phyloP scores from a whole-genome alignment of 2,888 invertebrate species.

The Sepioteuthis lessoniana region DNA sequence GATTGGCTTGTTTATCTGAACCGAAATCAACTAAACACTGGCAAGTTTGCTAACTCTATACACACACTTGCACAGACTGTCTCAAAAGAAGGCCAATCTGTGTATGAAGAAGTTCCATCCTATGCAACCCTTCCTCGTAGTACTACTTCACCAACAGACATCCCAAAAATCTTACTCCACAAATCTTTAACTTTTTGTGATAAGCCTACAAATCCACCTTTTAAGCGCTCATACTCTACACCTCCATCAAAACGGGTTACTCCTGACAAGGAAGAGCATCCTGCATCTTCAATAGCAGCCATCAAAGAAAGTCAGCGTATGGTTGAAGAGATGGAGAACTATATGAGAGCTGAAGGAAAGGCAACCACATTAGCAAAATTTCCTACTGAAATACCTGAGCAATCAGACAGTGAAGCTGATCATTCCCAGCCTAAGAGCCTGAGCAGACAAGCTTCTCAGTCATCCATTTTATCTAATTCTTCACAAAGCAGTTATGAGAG shows the following conservation, averaged over 20 bases:
- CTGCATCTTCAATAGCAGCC: conserved; percentile 55
- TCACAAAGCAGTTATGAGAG: conserved; percentile 47
- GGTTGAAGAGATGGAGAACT: conserved; percentile 70
- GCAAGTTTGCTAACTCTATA: not conserved
- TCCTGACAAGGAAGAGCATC: conserved; percentile 51
- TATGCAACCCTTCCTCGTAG: conserved; percentile 52
- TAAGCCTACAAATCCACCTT: conserved; percentile 41
- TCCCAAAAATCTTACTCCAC: conserved; percentile 46
- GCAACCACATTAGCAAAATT: conserved; percentile 58
- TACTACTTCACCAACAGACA: conserved; percentile 47
- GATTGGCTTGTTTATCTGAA: conserved; percentile 69
- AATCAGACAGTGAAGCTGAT: not conserved
- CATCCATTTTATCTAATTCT: conserved; percentile 42
- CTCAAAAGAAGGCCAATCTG: not conserved
- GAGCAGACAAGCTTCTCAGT: conserved; percentile 24
- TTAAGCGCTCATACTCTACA: conserved; percentile 55
- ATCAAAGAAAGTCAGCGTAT: conserved; percentile 64
- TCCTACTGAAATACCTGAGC: conserved; percentile 55
- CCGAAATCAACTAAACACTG: conserved; percentile 60
- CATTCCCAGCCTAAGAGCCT: not conserved
- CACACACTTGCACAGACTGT: not conserved
- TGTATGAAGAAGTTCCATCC: conserved; percentile 40
- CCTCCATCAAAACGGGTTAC: conserved; percentile 51
- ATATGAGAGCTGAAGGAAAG: conserved; percentile 62
- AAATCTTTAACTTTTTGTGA: not conserved